Conservation (phyloP, 1,140 invertebrate genomes). For the Sycobia sp. region DNA sequence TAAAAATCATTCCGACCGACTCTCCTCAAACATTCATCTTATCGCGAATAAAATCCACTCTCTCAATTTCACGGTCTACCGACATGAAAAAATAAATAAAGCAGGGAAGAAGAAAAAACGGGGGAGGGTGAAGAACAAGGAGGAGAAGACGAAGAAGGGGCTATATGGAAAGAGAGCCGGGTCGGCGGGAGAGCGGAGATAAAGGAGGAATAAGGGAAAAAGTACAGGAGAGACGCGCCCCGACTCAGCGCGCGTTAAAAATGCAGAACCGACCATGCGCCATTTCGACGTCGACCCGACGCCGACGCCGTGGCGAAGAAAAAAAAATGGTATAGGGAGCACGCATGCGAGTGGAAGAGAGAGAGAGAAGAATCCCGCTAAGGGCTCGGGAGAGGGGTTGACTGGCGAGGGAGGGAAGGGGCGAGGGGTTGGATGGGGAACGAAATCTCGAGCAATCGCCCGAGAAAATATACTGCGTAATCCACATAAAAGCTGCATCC, state of each 20-base stretch:
- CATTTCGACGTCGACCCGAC: constrained; percentile 2
- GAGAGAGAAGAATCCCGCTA: not conserved
- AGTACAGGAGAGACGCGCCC: not conserved
- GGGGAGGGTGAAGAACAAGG: not conserved
- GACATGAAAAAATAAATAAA: not conserved
- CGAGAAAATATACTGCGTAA: constrained; percentile 32
- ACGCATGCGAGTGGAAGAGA: not conserved
- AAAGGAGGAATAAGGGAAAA: too few species aligned
- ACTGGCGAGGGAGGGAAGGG: not conserved
- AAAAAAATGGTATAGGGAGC: not conserved
- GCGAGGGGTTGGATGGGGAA: too few species aligned
- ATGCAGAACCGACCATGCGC: not conserved
- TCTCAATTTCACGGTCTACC: not conserved
- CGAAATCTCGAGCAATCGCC: constrained; percentile 29
- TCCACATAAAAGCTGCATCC: constrained; percentile 28
- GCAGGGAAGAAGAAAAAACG: not conserved
- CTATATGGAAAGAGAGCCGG: too few species aligned
- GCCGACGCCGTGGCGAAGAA: not conserved
- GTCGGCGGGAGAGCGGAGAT: too few species aligned
- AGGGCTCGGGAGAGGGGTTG: not conserved
- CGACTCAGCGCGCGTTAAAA: not conserved
- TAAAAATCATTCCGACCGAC: not conserved
- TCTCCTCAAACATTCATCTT: constrained; percentile 8
- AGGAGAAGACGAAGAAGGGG: too few species aligned
- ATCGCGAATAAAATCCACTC: constrained; percentile 8